These are phyloP conservation scores for Diploscapter pachys DNA, from an alignment of 1,140 invertebrate species.

Conservation along the genomic window DNA sequence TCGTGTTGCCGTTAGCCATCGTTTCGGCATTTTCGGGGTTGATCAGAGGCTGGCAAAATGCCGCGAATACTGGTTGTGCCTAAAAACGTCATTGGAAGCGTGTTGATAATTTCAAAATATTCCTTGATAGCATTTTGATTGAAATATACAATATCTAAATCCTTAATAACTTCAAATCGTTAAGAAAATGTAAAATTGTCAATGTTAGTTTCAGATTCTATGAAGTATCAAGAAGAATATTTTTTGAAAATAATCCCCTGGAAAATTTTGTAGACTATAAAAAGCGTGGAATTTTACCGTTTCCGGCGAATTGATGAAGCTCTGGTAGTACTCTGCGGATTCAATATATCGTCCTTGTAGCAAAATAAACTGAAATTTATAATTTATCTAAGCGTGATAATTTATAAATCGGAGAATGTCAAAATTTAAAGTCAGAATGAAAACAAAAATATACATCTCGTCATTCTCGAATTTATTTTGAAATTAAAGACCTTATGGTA, in stretches of 20 bases:
- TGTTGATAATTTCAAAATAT: not conserved
- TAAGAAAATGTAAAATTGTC: constrained; percentile 59
- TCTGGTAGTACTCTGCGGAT: constrained; percentile 68
- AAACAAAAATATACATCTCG: not conserved
- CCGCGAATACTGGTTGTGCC: constrained; percentile 92
- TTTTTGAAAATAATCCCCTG: too few relatives aligned
- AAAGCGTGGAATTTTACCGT: not conserved
- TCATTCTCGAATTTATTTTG: not conserved
- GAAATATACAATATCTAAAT: not conserved
- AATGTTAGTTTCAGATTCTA: too few relatives aligned
- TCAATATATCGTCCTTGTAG: constrained; percentile 91
- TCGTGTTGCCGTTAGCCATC: constrained; percentile 90
- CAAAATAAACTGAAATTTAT: constrained; percentile 77
- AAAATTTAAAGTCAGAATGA: too few relatives aligned
- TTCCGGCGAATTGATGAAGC: constrained; percentile 24
- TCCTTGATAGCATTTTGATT: not conserved
- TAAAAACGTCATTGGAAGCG: not conserved
- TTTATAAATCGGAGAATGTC: not conserved
- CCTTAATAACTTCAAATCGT: constrained; percentile 66
- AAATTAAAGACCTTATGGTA: constrained; percentile 82
- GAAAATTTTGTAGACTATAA: too few relatives aligned
- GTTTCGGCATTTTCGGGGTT: constrained; percentile 90
- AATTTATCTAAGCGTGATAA: not conserved
- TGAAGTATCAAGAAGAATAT: too few relatives aligned
- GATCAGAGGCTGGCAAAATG: constrained; percentile 93